Conservation (phyloP, 2,888 invertebrate genomes). For the Pecten maximus region DNA sequence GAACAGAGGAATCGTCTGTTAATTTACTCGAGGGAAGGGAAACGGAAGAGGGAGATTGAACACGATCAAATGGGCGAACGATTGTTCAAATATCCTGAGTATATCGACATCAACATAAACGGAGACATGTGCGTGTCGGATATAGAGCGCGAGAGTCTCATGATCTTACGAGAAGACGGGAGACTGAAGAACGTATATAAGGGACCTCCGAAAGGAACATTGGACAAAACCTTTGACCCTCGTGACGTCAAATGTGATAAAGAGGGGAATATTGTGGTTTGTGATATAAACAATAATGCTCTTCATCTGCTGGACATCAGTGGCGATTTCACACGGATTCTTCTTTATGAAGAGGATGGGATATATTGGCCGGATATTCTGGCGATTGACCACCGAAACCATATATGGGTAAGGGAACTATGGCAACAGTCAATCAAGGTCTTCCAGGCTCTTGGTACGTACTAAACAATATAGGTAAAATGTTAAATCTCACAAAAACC, state of each 20-base stretch:
- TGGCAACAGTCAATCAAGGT: conserved; percentile 57
- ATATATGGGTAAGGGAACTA: conserved; percentile 56
- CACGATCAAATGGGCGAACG: conserved; percentile 44
- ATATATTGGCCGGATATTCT: conserved; percentile 56
- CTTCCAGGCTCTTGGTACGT: conserved; percentile 40
- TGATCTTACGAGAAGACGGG: conserved; percentile 46
- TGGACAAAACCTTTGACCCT: conserved; percentile 55
- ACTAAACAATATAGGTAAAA: background rate
- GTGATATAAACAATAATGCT: conserved; percentile 56
- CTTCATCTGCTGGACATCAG: conserved; percentile 52
- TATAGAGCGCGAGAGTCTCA: conserved; percentile 55
- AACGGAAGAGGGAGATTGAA: conserved; percentile 53
- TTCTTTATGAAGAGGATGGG: conserved; percentile 50
- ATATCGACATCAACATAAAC: conserved; percentile 55
- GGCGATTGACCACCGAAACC: conserved; percentile 50
- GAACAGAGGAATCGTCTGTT: conserved; percentile 52
- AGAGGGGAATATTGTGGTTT: conserved; percentile 55
- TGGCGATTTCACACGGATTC: conserved; percentile 49
- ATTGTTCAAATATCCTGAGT: conserved; percentile 54
- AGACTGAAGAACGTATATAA: conserved; percentile 51
- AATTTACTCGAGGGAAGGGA: conserved; percentile 50
- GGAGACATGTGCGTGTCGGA: conserved; percentile 55
- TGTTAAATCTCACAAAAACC: no score
- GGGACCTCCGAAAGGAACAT: conserved; percentile 53
- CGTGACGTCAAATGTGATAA: conserved; percentile 56